phyloP scores from a whole-genome alignment of 2,888 invertebrate genomes.

The Acanthopleura granulata region DNA sequence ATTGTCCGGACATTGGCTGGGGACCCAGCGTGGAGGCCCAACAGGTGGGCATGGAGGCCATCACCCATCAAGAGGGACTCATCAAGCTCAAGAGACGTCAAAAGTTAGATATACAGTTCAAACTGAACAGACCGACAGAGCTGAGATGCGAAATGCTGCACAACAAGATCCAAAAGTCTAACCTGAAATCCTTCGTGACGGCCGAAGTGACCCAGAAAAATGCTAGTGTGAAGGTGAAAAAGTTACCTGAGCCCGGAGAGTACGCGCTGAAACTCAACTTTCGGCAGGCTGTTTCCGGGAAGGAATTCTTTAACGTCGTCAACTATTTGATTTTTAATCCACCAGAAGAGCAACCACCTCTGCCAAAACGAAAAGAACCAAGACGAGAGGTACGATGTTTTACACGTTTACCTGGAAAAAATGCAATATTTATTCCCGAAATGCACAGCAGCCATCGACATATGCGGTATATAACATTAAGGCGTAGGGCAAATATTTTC shows the following conservation, averaged over 20 bases:
- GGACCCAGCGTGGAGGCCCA: conserved; percentile 40
- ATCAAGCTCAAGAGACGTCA: conserved; percentile 39
- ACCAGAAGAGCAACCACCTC: conserved; percentile 7
- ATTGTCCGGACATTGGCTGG: conserved; percentile 51
- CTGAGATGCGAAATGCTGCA: conserved; percentile 34
- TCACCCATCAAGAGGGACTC: conserved; percentile 46
- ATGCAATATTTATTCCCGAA: too few relatives aligned
- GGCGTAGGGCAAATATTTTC: too few relatives aligned
- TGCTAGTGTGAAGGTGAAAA: conserved; percentile 24
- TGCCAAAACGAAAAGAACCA: conserved; percentile 21
- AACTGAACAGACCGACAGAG: conserved; percentile 27
- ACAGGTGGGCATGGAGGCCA: conserved; percentile 44
- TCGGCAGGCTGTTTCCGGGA: conserved; percentile 24
- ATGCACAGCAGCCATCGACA: too few relatives aligned
- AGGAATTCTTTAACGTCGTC: conserved; percentile 31
- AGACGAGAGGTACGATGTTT: conserved; percentile 32
- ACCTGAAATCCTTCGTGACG: conserved; percentile 24
- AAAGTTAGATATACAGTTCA: conserved; percentile 36
- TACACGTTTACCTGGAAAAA: too few relatives aligned
- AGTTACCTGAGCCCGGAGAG: conserved; percentile 43
- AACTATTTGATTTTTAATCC: conserved; percentile 40
- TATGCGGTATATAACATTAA: too few relatives aligned
- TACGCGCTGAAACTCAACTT: conserved; percentile 52
- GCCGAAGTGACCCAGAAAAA: conserved; percentile 19
- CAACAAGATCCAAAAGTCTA: conserved; percentile 22